phyloP scores from a whole-genome alignment of 2,888 invertebrate species.

The Ectemnius lituratus region DNA sequence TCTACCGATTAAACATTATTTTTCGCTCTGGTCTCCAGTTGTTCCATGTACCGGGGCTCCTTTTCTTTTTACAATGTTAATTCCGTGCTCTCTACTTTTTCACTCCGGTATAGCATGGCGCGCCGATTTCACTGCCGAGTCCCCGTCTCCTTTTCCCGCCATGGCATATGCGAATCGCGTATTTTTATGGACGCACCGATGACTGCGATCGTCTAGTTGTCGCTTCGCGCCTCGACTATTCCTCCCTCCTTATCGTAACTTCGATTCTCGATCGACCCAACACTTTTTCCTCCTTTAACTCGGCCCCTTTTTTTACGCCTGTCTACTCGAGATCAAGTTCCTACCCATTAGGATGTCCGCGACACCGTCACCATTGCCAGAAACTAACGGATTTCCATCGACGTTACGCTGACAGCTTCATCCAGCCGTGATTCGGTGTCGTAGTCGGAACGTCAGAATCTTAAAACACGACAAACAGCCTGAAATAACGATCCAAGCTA shows the following conservation, averaged over 20 bases:
- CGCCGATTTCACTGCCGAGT: constrained; percentile 19
- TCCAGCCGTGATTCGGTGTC: constrained; percentile 60
- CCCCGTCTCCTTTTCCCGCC: constrained; percentile 24
- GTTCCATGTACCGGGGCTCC: constrained; percentile 41
- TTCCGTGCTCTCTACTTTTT: constrained; percentile 59
- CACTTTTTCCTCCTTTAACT: not conserved
- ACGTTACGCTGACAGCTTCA: constrained; percentile 22
- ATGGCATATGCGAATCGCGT: constrained; percentile 26
- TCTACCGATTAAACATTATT: constrained; percentile 76
- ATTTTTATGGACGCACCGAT: constrained; percentile 53
- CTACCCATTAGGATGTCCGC: constrained; percentile 14
- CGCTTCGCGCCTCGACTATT: constrained; percentile 42
- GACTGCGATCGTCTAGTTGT: constrained; percentile 46
- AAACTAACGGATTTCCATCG: constrained; percentile 6
- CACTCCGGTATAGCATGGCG: not conserved
- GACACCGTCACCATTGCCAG: constrained; percentile 29
- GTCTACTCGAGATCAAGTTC: not conserved
- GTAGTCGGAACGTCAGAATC: constrained; percentile 77
- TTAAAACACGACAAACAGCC: constrained; percentile 77
- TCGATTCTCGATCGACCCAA: constrained; percentile 33
- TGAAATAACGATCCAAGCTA: constrained; percentile 75
- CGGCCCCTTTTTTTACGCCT: not conserved
- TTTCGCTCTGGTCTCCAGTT: constrained; percentile 61
- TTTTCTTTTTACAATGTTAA: constrained; percentile 67
- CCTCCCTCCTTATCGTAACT: constrained; percentile 36